phyloP scores from a whole-genome alignment of 2,797 vertebrate genomes.

The Bovichtus variegatus region DNA sequence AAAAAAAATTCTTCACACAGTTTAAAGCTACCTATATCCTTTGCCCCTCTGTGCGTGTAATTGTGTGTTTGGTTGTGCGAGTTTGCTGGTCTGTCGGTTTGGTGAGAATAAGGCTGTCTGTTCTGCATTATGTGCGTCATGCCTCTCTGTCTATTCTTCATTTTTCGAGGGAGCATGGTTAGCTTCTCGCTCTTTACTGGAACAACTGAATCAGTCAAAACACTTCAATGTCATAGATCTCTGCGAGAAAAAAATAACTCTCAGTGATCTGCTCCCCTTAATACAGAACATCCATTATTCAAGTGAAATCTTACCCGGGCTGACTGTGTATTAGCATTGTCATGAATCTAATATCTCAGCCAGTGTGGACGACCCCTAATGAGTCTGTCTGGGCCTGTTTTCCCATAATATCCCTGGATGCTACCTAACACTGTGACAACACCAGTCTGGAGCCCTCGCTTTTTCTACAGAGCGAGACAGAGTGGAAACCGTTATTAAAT shows the following conservation, averaged over 20 bases:
- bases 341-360: constrained; percentile 60
- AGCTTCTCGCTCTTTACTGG: constrained; percentile 34
- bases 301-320: constrained; percentile 50
- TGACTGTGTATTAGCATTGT: constrained; percentile 55
- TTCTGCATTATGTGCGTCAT: constrained; percentile 20
- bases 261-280: constrained; percentile 25
- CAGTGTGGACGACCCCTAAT: constrained; percentile 68
- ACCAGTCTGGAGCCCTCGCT: constrained; percentile 59
- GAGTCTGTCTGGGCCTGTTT: constrained; percentile 74
- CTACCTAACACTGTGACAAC: constrained; percentile 84
- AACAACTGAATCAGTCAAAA: constrained; percentile 58
- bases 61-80: constrained; percentile 1
- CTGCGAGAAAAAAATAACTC: constrained; percentile 9
- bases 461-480: constrained; percentile 56
- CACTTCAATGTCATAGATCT: constrained; percentile 41
- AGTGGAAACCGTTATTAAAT: constrained; percentile 79
- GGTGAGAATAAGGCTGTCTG: constrained; percentile 28
- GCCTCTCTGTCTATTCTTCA: constrained; percentile 19
- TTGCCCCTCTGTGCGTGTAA: not conserved
- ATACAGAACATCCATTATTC: constrained; percentile 63
- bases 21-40: not conserved
- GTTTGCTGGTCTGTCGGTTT: not conserved
- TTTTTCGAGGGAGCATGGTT: constrained; percentile 28
- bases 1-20: not conserved
- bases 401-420: constrained; percentile 71